Evolutionary conservation across 2,888 invertebrate species (phyloP), one percentile per base, ranked within the genome.

Genomic region (Epirrhoe tristata): DNA sequence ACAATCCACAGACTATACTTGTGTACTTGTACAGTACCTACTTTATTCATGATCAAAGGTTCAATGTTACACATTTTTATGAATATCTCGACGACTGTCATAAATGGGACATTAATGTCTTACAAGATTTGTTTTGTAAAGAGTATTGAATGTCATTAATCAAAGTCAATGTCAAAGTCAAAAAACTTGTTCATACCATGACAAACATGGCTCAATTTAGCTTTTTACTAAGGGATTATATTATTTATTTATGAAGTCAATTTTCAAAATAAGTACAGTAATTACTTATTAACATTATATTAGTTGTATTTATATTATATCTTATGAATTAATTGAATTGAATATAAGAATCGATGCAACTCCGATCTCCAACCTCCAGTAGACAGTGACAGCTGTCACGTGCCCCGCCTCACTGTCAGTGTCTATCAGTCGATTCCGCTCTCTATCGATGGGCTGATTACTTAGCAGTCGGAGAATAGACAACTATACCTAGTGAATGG

Each of bases 361-460:
- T 34, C 12, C 10, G 39, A 43, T 43, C 12, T 43, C 12, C 39
- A 43, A 43, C 12, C 39, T 12, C 12, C 39, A 12, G n/a, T 43
- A 12, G 62, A 53, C 65, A 66, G 6, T 32, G 53, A 52, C 50
- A 36, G 53, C 12, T 31, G 56, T 53, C 66, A 43, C 53, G 12
- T 43, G 39, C 12, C 39, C 66, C 58, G 36, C 57, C 57, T 60
- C 63, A 34, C 31, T n/a, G n/a, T 56, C 16, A 16, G 34, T 34
- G 54, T 66, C 66, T 58, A 62, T 51, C 66, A 60, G n/a, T 24
- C 5, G 43, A n/a, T 39, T 62, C 63, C 62, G 62, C 32, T 31
- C 50, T 34, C 36, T 36, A 51, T 58, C 50, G 58, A 58, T 51
- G 50, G 8, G 39, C 39, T 43, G 39, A 43, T 43, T 43, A 43